Conservation (phyloP, 1,140 invertebrate genomes). For the Eupristina koningsbergeri region DNA sequence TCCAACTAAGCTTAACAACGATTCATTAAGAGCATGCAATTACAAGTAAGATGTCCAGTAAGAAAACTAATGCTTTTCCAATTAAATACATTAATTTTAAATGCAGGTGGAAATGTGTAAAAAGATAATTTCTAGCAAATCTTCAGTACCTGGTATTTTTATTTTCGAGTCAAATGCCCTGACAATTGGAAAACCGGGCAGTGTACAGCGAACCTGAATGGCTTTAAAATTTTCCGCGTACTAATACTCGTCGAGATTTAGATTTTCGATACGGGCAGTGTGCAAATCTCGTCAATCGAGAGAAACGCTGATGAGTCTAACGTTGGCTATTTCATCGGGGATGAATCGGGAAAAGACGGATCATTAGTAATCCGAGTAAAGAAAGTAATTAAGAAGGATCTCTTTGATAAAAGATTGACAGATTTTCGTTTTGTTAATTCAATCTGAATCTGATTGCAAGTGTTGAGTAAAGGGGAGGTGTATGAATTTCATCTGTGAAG, state of each 20-base stretch:
- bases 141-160: conserved; percentile 9
- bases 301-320: background rate
- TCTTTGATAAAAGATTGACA: background rate
- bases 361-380: background rate
- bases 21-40: background rate
- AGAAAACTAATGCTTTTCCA: background rate
- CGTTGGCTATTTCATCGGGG: background rate
- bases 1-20: no score
- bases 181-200: conserved; percentile 40
- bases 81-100: background rate
- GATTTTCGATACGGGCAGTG: background rate
- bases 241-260: background rate
- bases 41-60: background rate
- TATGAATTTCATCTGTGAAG: background rate
- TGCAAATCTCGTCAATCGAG: conserved; percentile 3
- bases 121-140: conserved; percentile 7
- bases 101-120: background rate
- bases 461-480: background rate
- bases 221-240: background rate
- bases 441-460: background rate
- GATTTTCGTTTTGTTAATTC: background rate
- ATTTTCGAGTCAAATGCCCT: conserved; percentile 34
- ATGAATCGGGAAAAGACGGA: background rate
- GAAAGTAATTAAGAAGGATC: background rate
- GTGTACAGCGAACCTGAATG: background rate